Evolutionary conservation across 92 coral and sea anemone species (phyloP).

Genomic region (Palythoa heliodiscus): DNA sequence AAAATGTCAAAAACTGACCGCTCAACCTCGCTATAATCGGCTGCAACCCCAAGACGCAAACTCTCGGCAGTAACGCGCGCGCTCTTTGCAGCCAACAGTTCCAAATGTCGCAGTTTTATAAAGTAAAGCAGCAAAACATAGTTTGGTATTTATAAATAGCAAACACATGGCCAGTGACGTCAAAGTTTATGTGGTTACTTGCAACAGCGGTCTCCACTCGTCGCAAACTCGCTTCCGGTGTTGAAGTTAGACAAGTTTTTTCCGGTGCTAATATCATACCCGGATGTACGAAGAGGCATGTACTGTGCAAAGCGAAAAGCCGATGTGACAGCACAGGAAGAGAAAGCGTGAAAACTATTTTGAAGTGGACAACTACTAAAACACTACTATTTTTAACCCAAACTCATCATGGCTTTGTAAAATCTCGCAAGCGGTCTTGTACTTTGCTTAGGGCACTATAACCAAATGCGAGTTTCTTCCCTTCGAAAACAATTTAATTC

Average conservation of each 20-base stretch:
- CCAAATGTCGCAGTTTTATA: background rate
- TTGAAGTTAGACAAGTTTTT: slow-evolving; percentile 44
- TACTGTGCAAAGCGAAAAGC: slow-evolving; percentile 40
- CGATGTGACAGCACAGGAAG: slow-evolving; percentile 50
- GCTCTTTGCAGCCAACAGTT: slow-evolving; percentile 8
- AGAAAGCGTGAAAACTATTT: slow-evolving; percentile 38
- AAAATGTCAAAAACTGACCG: slow-evolving; percentile 20
- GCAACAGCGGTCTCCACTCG: slow-evolving; percentile 37
- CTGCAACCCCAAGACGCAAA: slow-evolving; percentile 13
- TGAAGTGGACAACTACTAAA: slow-evolving; percentile 31
- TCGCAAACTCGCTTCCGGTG: slow-evolving; percentile 37
- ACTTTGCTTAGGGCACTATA: background rate
- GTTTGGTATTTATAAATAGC: slow-evolving; percentile 34
- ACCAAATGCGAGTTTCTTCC: background rate
- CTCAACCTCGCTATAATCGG: slow-evolving; percentile 18
- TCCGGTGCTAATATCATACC: slow-evolving; percentile 41
- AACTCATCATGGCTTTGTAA: background rate
- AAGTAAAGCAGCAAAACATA: slow-evolving; percentile 32
- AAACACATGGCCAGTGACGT: slow-evolving; percentile 42
- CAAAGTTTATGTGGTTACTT: slow-evolving; percentile 37
- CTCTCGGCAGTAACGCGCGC: background rate
- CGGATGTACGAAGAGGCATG: slow-evolving; percentile 22
- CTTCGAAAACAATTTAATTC: background rate
- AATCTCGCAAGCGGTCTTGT: background rate
- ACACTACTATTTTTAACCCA: slow-evolving; percentile 10